Percentiles rank a stretch among this genome's conserved stretches.
Evolutionary conservation across 2,113 vertebrate genomes (phyloP).

Genomic region (Lasiurus cinereus): DNA sequence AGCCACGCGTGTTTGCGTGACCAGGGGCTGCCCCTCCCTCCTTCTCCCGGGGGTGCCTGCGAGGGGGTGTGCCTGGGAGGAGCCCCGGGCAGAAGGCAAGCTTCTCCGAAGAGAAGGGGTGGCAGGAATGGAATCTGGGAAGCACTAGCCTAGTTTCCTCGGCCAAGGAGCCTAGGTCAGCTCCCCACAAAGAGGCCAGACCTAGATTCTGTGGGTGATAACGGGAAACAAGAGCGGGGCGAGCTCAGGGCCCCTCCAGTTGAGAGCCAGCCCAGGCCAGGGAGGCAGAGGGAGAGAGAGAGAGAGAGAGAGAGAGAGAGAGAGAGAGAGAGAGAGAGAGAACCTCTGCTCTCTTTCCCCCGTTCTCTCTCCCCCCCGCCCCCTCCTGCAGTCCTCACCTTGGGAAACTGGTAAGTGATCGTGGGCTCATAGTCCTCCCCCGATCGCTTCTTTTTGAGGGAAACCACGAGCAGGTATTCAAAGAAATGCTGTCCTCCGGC

Average conservation of each 20-base stretch:
- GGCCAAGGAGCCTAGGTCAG: not conserved
- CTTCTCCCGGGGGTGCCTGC: not conserved
- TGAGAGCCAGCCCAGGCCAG: not conserved
- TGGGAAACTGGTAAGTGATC: conserved; percentile 97
- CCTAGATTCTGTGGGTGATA: conserved; percentile 67
- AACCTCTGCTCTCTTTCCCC: rapidly evolving
- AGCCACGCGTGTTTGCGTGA: not conserved
- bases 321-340: no score
- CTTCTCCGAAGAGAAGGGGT: not conserved
- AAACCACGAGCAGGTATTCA: conserved; percentile 97
- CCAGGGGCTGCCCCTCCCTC: not conserved
- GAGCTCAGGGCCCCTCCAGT: not conserved
- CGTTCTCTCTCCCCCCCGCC: not conserved
- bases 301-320: no score
- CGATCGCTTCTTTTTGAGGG: conserved; percentile 89
- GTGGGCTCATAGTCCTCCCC: conserved; percentile 91
- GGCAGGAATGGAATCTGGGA: not conserved
- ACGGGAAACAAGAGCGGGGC: not conserved
- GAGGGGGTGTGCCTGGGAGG: no score
- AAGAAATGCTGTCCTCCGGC: conserved; percentile 95
- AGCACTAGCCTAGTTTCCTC: not conserved
- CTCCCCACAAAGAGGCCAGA: conserved; percentile 41
- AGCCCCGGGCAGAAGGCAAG: not conserved
- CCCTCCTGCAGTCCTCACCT: conserved; percentile 88
- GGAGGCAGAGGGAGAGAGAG: not conserved